Evolutionary conservation across 2,797 vertebrate species (phyloP).

Genomic region (Rhinella marina): DNA sequence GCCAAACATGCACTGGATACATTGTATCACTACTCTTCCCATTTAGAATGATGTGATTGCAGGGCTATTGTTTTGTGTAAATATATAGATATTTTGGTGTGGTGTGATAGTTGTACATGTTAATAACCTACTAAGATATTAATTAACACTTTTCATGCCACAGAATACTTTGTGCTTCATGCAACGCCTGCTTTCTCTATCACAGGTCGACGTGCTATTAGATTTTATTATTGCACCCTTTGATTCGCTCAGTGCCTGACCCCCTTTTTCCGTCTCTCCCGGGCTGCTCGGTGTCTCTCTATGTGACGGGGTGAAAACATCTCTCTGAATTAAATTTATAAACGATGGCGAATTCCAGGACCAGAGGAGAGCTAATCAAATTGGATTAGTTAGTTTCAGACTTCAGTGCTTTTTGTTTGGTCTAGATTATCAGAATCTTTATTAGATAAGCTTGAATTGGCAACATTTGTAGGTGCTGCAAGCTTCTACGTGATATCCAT

Average conservation of each 20-base stretch:
- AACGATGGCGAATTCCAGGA: constrained; percentile 64
- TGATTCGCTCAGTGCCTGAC: constrained; percentile 1
- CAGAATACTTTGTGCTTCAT: neutral
- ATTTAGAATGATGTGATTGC: neutral
- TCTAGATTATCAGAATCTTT: constrained; percentile 68
- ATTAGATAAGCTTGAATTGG: constrained; percentile 67
- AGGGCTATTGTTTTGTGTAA: neutral
- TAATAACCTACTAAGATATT: too few species aligned
- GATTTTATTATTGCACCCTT: neutral
- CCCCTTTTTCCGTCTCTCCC: neutral
- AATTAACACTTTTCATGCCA: neutral
- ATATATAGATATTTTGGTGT: neutral
- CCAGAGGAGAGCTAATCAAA: constrained; percentile 65
- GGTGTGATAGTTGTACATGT: neutral
- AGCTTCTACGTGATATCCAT: neutral
- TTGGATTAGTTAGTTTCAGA: constrained; percentile 70
- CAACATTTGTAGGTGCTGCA: constrained; percentile 32
- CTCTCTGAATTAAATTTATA: constrained; percentile 64
- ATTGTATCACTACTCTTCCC: neutral
- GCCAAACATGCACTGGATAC: neutral
- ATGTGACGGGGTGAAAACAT: constrained; percentile 49
- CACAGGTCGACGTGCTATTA: neutral
- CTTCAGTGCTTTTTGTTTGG: constrained; percentile 67
- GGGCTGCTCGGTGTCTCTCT: constrained; percentile 32
- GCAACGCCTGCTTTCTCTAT: neutral